Conservation (phyloP, 2,888 invertebrate species). For the Drosophila fungiperda region DNA sequence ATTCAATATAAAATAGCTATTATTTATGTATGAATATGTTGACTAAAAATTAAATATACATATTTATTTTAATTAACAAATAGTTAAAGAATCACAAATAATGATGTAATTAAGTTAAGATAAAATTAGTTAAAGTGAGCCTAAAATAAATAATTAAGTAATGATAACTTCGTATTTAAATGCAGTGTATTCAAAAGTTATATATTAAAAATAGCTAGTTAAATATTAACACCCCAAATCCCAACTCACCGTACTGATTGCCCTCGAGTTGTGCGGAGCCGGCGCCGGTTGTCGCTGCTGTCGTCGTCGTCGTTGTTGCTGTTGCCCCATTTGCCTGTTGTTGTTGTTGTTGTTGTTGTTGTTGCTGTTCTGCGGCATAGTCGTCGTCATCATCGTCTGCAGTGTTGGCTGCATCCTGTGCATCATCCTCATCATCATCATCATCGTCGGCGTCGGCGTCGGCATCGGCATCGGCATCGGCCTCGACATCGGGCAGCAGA, state of each 20-base stretch:
- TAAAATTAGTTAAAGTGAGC: too few species aligned
- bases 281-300: conserved; percentile 85
- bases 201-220: too few species aligned
- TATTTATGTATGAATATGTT: too few species aligned
- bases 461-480: neutral
- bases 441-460: neutral
- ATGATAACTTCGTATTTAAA: too few species aligned
- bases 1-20: neutral
- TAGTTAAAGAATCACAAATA: too few species aligned
- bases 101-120: too few species aligned
- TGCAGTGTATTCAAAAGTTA: too few species aligned
- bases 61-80: too few species aligned
- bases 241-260: conserved; percentile 91
- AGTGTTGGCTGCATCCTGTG: conserved; percentile 41
- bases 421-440: conserved; percentile 46
- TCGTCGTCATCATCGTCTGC: conserved; percentile 61
- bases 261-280: conserved; percentile 94
- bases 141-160: too few species aligned
- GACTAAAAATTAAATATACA: too few species aligned
- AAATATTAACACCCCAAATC: neutral
- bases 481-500: conserved; percentile 7
- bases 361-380: conserved; percentile 85
- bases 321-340: conserved; percentile 1
- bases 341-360: conserved; percentile 4
- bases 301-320: neutral